Evolutionary conservation across 2,113 vertebrate species (phyloP).

Genomic region (Corythaeola cristata): DNA sequence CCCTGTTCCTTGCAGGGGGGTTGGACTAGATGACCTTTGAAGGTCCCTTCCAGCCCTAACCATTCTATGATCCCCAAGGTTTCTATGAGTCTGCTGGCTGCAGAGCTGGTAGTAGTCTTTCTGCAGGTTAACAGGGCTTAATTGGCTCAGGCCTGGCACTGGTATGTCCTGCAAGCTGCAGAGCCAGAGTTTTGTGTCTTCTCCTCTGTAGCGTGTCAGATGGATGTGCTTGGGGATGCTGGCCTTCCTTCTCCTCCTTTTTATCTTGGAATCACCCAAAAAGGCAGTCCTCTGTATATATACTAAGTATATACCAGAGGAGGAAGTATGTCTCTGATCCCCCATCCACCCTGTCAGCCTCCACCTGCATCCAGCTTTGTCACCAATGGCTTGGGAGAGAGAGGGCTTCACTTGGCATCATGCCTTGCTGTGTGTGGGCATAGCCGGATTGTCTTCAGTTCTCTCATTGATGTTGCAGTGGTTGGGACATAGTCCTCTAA

Average conservation of each 20-base stretch:
- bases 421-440: neutral
- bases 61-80: neutral
- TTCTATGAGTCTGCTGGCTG: neutral
- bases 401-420: neutral
- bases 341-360: neutral
- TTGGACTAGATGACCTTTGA: too few species aligned
- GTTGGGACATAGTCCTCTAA: neutral
- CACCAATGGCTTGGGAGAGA: neutral
- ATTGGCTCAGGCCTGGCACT: neutral
- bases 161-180: neutral
- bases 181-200: neutral
- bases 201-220: neutral
- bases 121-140: neutral
- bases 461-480: neutral
- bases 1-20: too few species aligned
- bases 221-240: neutral
- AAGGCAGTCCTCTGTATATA: too few species aligned
- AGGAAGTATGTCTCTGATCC: neutral
- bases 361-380: neutral
- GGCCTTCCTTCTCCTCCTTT: neutral
- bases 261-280: neutral
- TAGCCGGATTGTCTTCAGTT: neutral
- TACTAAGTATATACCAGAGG: neutral
- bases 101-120: neutral
- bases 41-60: too few species aligned